phyloP scores from a whole-genome alignment of 2,888 invertebrate species.

The Heteromyza rotundicornis region DNA sequence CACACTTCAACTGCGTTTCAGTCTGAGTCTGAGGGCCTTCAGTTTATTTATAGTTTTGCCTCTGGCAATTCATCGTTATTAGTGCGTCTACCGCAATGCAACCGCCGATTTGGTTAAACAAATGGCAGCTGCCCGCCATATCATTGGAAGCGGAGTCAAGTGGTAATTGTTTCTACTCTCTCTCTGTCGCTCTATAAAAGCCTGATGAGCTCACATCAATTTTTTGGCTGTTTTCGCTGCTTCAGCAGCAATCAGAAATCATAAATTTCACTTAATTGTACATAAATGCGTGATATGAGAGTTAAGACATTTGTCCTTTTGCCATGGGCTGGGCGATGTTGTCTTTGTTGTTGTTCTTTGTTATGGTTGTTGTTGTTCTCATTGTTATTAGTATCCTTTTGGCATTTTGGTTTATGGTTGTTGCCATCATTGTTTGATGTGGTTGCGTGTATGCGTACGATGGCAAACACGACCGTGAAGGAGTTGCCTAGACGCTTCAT shows the following conservation, averaged over 20 bases:
- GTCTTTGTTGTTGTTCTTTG: background rate
- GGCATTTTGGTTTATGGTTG: background rate
- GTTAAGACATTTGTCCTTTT: background rate
- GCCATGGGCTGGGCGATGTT: background rate
- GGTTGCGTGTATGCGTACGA: background rate
- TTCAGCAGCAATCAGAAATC: slow-evolving; percentile 19
- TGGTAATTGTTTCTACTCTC: slow-evolving; percentile 16
- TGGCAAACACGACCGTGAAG: too few relatives aligned
- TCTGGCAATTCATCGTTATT: slow-evolving; percentile 29
- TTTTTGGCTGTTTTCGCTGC: slow-evolving; percentile 3
- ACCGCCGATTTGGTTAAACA: background rate
- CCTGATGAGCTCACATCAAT: slow-evolving; percentile 23
- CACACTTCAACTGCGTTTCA: background rate
- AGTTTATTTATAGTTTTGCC: slow-evolving; percentile 20
- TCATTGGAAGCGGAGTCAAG: slow-evolving; percentile 11
- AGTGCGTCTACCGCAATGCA: slow-evolving; percentile 10
- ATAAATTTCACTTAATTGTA: slow-evolving; percentile 33
- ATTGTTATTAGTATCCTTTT: background rate
- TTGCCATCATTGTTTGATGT: background rate
- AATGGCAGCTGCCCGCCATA: background rate
- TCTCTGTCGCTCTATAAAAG: background rate
- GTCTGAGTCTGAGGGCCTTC: background rate
- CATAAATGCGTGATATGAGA: slow-evolving; percentile 26
- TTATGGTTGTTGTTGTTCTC: background rate
- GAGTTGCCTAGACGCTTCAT: too few relatives aligned